phyloP scores from a whole-genome alignment of 2,113 vertebrate genomes.

The Phasianus colchicus region DNA sequence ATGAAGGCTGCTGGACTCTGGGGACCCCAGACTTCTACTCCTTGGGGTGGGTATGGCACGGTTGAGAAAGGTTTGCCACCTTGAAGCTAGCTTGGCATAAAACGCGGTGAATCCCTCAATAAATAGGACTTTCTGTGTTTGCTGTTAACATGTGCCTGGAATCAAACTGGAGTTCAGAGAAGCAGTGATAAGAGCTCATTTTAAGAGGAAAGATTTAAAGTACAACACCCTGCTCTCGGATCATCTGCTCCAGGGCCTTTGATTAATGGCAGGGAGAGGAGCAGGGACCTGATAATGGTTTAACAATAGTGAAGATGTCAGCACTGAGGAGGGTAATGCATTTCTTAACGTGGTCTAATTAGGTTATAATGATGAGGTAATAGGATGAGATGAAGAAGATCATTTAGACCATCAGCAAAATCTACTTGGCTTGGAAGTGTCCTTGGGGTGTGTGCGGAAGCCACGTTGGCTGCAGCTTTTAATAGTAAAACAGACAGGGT shows the following conservation, averaged over 20 bases:
- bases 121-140: neutral
- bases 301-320: neutral
- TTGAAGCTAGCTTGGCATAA: neutral
- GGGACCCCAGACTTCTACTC: neutral
- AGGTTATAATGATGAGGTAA: neutral
- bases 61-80: neutral
- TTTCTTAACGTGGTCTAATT: neutral
- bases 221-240: neutral
- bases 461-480: neutral
- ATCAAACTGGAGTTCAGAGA: neutral
- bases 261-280: neutral
- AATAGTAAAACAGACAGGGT: neutral
- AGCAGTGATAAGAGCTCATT: neutral
- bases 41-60: neutral
- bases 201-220: neutral
- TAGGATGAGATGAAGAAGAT: neutral
- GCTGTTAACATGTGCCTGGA: neutral
- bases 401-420: neutral
- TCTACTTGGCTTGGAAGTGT: neutral
- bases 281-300: neutral
- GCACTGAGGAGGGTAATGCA: fast-evolving
- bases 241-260: neutral
- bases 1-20: fast-evolving
- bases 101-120: neutral
- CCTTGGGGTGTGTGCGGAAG: neutral